Evolutionary conservation across 2,113 vertebrate species (phyloP), one percentile per base, ranked within the genome.

Genomic region (Larimichthys polyactis): DNA sequence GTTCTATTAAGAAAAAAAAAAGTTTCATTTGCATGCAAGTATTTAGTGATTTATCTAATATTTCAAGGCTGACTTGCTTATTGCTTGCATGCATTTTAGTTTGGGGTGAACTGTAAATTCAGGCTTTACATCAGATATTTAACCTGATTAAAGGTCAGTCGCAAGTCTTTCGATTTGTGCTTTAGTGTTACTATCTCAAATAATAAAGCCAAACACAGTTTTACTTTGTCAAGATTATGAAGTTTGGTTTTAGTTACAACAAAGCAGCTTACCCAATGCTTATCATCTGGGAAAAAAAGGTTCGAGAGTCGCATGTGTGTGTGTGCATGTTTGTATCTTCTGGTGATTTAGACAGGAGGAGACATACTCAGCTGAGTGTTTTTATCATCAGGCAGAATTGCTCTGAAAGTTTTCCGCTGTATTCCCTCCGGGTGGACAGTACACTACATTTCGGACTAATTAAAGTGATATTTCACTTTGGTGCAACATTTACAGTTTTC

Each of bases 281-380:
- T 78, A 81, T 88, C 83, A 85, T 81, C 64, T 57, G 59, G 48
- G 52, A 27, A 29, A 29, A 77, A 80, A 60, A 27, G 40, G 5
- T 69, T 67, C 77, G 52, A 74, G 78, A 71, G 73, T 76, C 69
- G 63, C 43, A 12, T 68, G 70, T 54, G 52, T 54, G 52, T 54
- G 65, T 36, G 51, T 46, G 44, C 3, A 16, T 77, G 59, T 86
- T 66, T 75, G 27, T 66, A 5, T 85, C 32, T 58, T 76, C 49
- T 83, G 78, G 88, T 91, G 84, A 90, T 82, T 90, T 67, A 79
- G 78, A 90, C 65, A 78, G 66, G 65, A 69, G 43, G 69, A 76
- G 85, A 87, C 76, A 36, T 48, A 55, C 70, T 90, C 75, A 71
- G 77, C 75, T 83, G 57, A 84, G 74, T 73, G 70, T 49, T 84